Base-by-base conservation (phyloP, 2,113 vertebrate genomes). In the Colaptes auratus region DNA sequence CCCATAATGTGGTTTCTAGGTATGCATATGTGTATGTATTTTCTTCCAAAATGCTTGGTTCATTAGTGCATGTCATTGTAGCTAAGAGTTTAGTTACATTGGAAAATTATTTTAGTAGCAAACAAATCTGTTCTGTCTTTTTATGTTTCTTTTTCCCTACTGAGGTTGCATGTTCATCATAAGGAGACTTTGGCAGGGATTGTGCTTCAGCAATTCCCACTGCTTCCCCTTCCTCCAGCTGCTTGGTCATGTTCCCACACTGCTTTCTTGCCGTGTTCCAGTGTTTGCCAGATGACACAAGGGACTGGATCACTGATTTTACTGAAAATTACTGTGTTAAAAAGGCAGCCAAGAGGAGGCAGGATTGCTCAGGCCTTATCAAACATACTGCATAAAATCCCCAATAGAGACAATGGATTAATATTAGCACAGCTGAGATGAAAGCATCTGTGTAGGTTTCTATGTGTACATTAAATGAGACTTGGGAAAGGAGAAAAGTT, bases 201-300 rank as follows among this genome's bases (percentile, higher is more conserved):
- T 2, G 0, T 36, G 30, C 75, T 80, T 52, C 82, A 82, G 9
- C 28, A 55, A 80, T 92, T 91, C 72, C 59, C 59, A 55, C 31
- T 52, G 71, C 50, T 89, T 91, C 88, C 85, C 63, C 79, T 79
- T 89, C 44, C 27, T 66, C 55, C 82, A 88, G 88, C 86, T 94
- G 90, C 50, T 91, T 86, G 67, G 67, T 96, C 3, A 0, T 30
- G 72, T 73, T 93, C 86, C 86, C 72, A 82, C 39, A 42, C 33
- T 48, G 14, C 90, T 82, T 90, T 67, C 39, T 67, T 2, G 1
- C 18, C 27, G 12, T 59, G 7, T 52, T 84, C 84, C 48, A 88
- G 74, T 93, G 65, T 74, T 59, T 58, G 15, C 82, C 64, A 79
- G 63, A 44, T 55, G 67, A 53, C 71, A 82, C 48, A 61, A 61